Base-by-base conservation (phyloP, 2,797 vertebrate species). In the Gobio occitaniae region DNA sequence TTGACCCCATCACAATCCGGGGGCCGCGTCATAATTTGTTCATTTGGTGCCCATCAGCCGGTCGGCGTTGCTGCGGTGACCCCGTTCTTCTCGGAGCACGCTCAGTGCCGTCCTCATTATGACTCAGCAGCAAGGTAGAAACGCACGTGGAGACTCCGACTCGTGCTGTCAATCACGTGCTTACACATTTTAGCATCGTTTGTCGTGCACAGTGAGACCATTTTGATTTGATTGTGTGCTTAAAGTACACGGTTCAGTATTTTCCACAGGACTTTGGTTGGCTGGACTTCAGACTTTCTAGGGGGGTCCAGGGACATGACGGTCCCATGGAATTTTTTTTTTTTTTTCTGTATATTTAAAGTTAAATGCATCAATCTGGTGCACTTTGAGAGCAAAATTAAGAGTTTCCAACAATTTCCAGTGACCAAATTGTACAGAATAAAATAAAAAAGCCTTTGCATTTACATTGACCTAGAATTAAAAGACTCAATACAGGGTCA, bases 1-100 rank as follows among this genome's bases (percentile, higher is more conserved):
- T 98, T 99, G 98, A 99, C 98, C 98, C 97, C 97, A 99, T 99
- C 98, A 97, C 96, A 95, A 96, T 96, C 97, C 96, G 96, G 96
- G 96, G 97, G 97, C 97, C 97, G 78, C 97, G 98, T 99, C 97
- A 98, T 99, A 98, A 99, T 99, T 99, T 97, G 97, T 99, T 99
- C 98, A 99, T 99, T 99, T 98, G 97, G 97, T 98, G 97, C 97
- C 97, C 97, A 99, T 99, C 98, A 99, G 97, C 95, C 96, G 94
- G 96, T 95, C 95, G 94, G 96, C 96, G 94, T 95, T 96, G 95
- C 96, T 87, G 94, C 88, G 83, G 95, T 97, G 97, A 99, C 97
- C 97, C 96, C 97, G 95, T 94, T 93, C 96, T 95, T 38, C 86
- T 96, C 96, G 94, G 97, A 97, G 97, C 96, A 95, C 96, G 95